Base-by-base conservation (phyloP, 2,113 vertebrate species). In the Trichechus manatus region DNA sequence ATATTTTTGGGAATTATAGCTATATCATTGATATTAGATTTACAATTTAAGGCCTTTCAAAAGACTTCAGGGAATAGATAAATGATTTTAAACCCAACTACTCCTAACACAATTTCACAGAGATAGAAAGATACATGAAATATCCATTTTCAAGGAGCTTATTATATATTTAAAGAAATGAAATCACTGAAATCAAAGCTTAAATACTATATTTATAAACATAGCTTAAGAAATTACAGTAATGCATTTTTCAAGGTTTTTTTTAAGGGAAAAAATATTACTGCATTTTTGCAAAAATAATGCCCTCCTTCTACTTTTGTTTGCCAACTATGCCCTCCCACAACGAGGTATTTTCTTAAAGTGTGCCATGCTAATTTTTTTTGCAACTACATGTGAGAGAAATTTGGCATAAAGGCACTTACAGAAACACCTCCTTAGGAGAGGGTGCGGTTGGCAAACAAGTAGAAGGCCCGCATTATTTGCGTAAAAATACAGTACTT, bases 1-100 rank as follows among this genome's bases (percentile, higher is more conserved):
- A 56, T 83, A n/a, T 44, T 84, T 94, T 68, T 4, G 8, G 13
- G 13, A 80, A 29, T 74, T 75, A 36, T 1, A 25, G 92, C 59
- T n/a, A 33, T 27, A 61, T 59, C 29, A 70, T 22, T 31, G 23
- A 66, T 70, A 66, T 96, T 91, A 82, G 3, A 7, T 68, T 81
- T 83, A 64, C 2, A 85, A 22, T 6, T 6, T 85, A 92, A 94
- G 9, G 9, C 0, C 91, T 92, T 74, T 82, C 68, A 88, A 92
- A 92, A 92, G 85, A 92, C 85, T 39, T 29, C 23, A 88, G 42
- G 25, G 36, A 36, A n/a, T 56, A 66, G 14, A 42, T 79, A 95
- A 68, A 47, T 84, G 9, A 82, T 93, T 88, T 96, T 87, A 68
- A 93, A 82, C 11, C 74, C 9, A 14, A 36, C 19, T 82, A 29